Evolutionary conservation across 2,888 invertebrate genomes (phyloP).

Genomic region (Arge pagana): DNA sequence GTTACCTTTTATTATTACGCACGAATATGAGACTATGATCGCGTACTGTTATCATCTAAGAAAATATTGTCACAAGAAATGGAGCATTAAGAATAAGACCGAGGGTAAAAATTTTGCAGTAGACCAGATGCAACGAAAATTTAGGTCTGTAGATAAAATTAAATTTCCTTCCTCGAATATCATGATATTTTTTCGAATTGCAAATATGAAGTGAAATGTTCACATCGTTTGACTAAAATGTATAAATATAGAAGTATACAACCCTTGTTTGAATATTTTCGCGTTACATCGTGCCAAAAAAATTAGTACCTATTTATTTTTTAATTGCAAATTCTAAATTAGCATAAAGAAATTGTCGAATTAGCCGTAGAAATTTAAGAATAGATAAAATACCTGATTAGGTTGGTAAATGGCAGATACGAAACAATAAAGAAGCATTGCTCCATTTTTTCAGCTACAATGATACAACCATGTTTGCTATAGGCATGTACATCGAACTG

Average conservation of each 20-base stretch:
- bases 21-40: conserved; percentile 7
- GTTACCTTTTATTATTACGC: conserved; percentile 18
- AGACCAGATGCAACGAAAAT: too few relatives aligned
- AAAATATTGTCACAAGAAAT: conserved; percentile 19
- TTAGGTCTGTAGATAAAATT: too few relatives aligned
- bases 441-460: conserved; percentile 29
- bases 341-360: conserved; percentile 24
- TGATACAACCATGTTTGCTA: conserved; percentile 29
- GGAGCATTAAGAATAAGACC: conserved; percentile 9
- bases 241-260: conserved; percentile 10
- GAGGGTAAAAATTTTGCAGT: conserved; percentile 1
- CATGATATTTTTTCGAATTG: too few relatives aligned
- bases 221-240: neutral
- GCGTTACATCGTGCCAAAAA: conserved; percentile 28
- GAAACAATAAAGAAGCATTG: conserved; percentile 32
- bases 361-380: conserved; percentile 23
- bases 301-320: conserved; percentile 25
- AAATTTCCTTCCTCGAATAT: too few relatives aligned
- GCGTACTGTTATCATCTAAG: conserved; percentile 19
- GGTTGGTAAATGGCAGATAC: conserved; percentile 25
- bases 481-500: conserved; percentile 37
- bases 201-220: too few relatives aligned
- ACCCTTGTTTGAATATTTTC: conserved; percentile 12
- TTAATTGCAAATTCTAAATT: conserved; percentile 28
- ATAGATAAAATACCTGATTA: conserved; percentile 21